phyloP scores from a whole-genome alignment of 2,113 vertebrate genomes.

The Vulpes lagopus region DNA sequence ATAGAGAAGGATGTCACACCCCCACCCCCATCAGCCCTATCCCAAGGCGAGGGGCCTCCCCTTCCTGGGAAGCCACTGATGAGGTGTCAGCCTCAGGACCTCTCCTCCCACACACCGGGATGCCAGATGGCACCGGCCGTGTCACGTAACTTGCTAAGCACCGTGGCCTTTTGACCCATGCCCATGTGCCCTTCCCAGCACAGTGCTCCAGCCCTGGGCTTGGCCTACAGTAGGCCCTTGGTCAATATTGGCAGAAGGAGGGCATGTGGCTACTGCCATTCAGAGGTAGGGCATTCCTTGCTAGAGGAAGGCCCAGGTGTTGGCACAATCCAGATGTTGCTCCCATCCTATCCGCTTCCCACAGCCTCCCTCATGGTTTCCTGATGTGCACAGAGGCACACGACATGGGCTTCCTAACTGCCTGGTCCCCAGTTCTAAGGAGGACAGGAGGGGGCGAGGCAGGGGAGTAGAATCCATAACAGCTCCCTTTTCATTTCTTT shows the following conservation, averaged over 20 bases:
- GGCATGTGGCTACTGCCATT: neutral
- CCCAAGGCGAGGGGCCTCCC: neutral
- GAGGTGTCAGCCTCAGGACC: neutral
- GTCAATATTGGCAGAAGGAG: constrained; percentile 59
- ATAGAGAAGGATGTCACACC: neutral
- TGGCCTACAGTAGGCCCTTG: neutral
- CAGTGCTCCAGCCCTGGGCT: neutral
- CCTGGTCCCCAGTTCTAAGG: neutral
- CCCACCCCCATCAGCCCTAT: neutral
- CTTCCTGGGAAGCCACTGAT: neutral
- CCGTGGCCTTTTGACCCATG: neutral
- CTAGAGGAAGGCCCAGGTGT: neutral
- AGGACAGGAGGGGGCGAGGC: accelerated
- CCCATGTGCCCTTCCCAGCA: neutral
- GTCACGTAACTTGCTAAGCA: neutral
- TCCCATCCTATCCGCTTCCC: neutral
- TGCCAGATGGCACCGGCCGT: neutral
- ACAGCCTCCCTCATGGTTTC: neutral
- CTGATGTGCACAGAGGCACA: accelerated
- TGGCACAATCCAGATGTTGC: neutral
- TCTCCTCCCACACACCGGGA: neutral
- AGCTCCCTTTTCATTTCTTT: neutral
- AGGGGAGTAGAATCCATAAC: neutral
- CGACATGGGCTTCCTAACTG: neutral
- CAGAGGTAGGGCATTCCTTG: neutral